Evolutionary conservation across 1,140 invertebrate genomes (phyloP), one percentile per base, ranked within the genome.

Genomic region (Trachymyrmex cornetzi): DNA sequence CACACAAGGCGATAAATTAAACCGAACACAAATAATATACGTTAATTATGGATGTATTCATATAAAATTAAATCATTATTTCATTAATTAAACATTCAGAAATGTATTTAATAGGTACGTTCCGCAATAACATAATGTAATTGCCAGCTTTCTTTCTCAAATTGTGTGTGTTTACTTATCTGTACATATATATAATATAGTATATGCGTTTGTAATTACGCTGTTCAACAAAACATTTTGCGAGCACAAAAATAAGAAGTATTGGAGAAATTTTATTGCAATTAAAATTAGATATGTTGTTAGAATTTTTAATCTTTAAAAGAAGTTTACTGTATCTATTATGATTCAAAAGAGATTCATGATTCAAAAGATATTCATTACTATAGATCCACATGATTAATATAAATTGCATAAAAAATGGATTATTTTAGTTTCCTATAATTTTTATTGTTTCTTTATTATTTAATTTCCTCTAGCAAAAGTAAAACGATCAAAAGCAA

Each of bases 1-100:
- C 16, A 81, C 22, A 12, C 5, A 67, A 80, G 64, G 69, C 50
- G 63, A 9, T 81, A 55, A 69, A 81, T 81, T 81, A 71, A 71
- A 59, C 5, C 34, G 0, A 57, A 6, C 16, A 12, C 1, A 48
- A 30, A 71, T 59, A 81, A 81, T 69, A 57, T 30, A 27, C 7
- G 14, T 55, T 69, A 71, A 81, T 80, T 69, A 57, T 44, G 38
- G 55, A 24, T 44, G 6, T 81, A 30, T 27, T 38, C 2, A 27
- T 6, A 71, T 57, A 57, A 44, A 44, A 44, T 44, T 11, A 44
- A 44, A 44, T 44, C 9, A 71, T 71, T 27, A 69, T 71, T 16
- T 7, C 11, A 66, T 34, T 34, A 79, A 12, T 64, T 77, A 24
- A n/a, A 59, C 1, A 77, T 24, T 14, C 38, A 44, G 7, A 61